phyloP scores from a whole-genome alignment of 1,140 invertebrate genomes.

The Coenobita brevimanus region DNA sequence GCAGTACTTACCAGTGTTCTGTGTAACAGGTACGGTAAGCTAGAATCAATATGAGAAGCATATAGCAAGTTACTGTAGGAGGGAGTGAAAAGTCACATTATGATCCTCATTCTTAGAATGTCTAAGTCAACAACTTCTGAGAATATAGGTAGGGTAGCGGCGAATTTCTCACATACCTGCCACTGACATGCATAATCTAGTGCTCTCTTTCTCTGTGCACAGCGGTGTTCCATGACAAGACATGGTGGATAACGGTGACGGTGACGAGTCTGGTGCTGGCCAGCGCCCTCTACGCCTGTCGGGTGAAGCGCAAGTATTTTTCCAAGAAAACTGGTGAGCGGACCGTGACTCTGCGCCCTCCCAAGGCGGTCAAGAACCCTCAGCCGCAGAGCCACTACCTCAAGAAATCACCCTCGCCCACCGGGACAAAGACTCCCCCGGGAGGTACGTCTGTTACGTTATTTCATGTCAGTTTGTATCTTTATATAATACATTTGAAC shows the following conservation, averaged over 20 bases:
- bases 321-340: slow-evolving; percentile 70
- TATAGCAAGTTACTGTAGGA: no score
- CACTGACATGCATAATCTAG: not conserved
- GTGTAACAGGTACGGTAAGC: no score
- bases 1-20: no score
- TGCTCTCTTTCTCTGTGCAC: slow-evolving; percentile 58
- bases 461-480: no score
- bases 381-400: slow-evolving; percentile 83
- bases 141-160: no score
- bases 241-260: slow-evolving; percentile 8
- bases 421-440: slow-evolving; percentile 77
- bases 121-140: no score
- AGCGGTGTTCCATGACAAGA: not conserved
- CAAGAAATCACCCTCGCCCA: slow-evolving; percentile 91
- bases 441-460: no score
- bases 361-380: slow-evolving; percentile 81
- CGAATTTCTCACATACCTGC: not conserved
- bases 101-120: no score
- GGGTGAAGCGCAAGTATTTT: slow-evolving; percentile 70
- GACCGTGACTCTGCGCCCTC: slow-evolving; percentile 75
- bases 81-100: no score
- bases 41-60: no score
- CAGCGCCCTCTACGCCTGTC: slow-evolving; percentile 42
- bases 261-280: slow-evolving; percentile 45
- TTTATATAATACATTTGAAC: no score